These are phyloP conservation scores for Mesocentrotus franciscanus DNA, from an alignment of 53 echinoderm and acorn worm species.

Conservation along the genomic window DNA sequence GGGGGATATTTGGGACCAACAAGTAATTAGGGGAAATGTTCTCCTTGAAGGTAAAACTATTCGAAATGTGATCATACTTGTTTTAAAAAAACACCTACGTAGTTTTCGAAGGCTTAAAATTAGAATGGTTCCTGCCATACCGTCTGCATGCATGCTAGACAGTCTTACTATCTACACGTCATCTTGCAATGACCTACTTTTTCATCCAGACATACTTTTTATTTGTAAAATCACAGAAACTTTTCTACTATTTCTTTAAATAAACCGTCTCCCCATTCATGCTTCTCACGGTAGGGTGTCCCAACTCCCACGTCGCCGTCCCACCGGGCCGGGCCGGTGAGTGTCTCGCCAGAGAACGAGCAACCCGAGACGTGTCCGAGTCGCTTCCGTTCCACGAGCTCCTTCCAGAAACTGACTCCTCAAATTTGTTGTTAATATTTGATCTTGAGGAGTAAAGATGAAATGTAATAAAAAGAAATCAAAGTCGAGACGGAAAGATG, in stretches of 20 bases:
- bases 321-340: constrained; percentile 27
- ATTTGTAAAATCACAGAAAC: background rate
- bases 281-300: constrained; percentile 55
- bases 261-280: constrained; percentile 25
- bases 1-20: too few relatives aligned
- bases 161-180: background rate
- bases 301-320: constrained; percentile 38
- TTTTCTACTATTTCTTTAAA: constrained; percentile 29
- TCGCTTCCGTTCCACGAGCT: constrained; percentile 52
- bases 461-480: background rate
- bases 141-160: background rate
- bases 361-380: constrained; percentile 56
- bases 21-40: background rate
- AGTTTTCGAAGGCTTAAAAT: background rate
- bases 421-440: constrained; percentile 55
- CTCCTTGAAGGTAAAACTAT: background rate
- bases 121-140: background rate
- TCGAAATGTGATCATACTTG: background rate
- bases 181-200: constrained; percentile 34
- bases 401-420: constrained; percentile 39
- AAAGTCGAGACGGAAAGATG: constrained; percentile 26
- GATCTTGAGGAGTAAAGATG: constrained; percentile 37
- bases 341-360: constrained; percentile 36
- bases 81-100: background rate
- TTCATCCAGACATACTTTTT: constrained; percentile 3